These are phyloP conservation scores for Paramormyrops kingsleyae DNA, from an alignment of 2,113 vertebrate species.

Conservation along the genomic window DNA sequence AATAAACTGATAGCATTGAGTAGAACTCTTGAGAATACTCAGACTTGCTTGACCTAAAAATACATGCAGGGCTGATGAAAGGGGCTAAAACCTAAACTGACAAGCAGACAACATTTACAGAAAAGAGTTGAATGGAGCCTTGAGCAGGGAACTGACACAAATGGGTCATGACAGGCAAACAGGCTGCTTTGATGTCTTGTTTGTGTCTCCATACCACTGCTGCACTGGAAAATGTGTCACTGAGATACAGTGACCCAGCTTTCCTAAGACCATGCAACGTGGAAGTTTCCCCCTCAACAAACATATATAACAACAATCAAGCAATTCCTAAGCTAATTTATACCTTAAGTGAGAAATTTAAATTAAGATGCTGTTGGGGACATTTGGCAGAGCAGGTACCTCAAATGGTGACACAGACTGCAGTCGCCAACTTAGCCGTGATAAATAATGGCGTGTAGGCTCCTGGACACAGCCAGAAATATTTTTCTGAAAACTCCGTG, in stretches of 20 bases:
- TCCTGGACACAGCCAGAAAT: background rate
- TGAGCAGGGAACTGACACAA: background rate
- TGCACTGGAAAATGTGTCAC: background rate
- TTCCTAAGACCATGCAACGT: background rate
- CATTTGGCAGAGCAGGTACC: background rate
- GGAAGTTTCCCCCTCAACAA: background rate
- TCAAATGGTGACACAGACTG: background rate
- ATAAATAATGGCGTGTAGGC: background rate
- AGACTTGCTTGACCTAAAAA: background rate
- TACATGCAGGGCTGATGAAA: background rate
- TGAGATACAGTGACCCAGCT: background rate
- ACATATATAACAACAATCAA: background rate
- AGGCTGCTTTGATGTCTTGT: background rate
- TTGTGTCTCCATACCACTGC: background rate
- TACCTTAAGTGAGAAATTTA: background rate
- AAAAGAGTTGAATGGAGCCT: background rate
- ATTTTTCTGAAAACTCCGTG: background rate
- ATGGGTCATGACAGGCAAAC: background rate
- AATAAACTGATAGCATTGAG: background rate
- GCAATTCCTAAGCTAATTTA: background rate
- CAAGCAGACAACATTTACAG: background rate
- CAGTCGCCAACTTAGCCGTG: background rate
- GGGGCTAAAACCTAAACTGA: background rate
- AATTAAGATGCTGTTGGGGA: background rate
- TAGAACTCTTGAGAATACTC: background rate